These are phyloP conservation scores for Caenorhabditis angaria DNA, from an alignment of 2,888 invertebrate genomes.

Conservation along the genomic window DNA sequence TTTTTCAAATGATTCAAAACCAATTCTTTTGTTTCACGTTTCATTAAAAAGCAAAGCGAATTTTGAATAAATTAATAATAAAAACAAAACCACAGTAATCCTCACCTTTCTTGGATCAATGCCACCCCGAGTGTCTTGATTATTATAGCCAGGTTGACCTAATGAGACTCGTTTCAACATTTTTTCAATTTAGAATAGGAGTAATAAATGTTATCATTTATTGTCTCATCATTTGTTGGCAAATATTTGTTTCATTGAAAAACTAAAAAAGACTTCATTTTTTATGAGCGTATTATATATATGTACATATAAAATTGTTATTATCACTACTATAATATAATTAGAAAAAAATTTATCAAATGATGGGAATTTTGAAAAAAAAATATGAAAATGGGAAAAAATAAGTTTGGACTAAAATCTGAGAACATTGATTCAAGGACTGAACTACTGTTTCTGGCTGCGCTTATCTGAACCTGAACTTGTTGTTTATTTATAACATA, in stretches of 20 bases:
- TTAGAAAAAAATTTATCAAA: no score
- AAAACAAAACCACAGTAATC: slow-evolving; percentile 8
- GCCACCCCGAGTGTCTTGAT: background rate
- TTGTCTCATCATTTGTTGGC: background rate
- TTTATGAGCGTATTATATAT: no score
- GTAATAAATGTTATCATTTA: background rate
- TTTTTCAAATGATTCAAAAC: slow-evolving; percentile 6
- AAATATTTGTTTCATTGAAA: background rate
- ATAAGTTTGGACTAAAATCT: no score
- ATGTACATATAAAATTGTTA: no score
- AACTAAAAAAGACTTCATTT: no score
- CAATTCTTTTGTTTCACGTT: slow-evolving; percentile 6
- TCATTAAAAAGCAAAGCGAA: slow-evolving; percentile 9
- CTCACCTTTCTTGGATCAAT: background rate
- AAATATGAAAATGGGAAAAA: no score
- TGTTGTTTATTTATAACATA: no score
- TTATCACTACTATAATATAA: no score
- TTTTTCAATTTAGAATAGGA: background rate
- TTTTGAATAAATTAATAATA: slow-evolving; percentile 9
- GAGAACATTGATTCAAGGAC: no score
- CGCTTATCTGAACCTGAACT: no score
- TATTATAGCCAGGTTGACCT: background rate
- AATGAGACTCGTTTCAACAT: background rate
- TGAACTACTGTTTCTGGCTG: no score
- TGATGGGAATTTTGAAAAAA: no score